phyloP scores from a whole-genome alignment of 2,888 invertebrate genomes.

The Baccha elongata region DNA sequence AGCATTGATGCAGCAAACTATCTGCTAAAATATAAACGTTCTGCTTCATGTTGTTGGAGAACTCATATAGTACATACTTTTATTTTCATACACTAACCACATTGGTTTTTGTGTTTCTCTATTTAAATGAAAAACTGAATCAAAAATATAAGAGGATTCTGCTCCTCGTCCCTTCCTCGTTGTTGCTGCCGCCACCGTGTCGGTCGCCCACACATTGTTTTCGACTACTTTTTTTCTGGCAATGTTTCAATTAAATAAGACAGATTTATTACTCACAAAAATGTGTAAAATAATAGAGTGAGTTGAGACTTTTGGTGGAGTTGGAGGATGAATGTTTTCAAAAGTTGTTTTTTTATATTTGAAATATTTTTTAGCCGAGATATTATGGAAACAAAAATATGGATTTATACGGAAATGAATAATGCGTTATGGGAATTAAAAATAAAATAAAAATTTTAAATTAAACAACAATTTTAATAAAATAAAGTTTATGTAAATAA shows the following conservation, averaged over 20 bases:
- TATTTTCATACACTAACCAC: conserved; percentile 14
- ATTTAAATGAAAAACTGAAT: background rate
- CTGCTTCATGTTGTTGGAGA: conserved; percentile 28
- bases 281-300: conserved; percentile 26
- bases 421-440: too few relatives aligned
- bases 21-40: conserved; percentile 56
- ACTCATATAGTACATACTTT: conserved; percentile 15
- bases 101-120: conserved; percentile 19
- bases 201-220: conserved; percentile 32
- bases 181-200: too few relatives aligned
- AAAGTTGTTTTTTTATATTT: too few relatives aligned
- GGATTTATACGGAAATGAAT: too few relatives aligned
- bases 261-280: conserved; percentile 53
- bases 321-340: background rate
- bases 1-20: conserved; percentile 61
- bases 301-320: background rate
- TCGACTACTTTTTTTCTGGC: conserved; percentile 47
- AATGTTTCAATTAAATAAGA: conserved; percentile 61
- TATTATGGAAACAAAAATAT: too few relatives aligned
- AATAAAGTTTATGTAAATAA: too few relatives aligned
- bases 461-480: too few relatives aligned
- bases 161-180: background rate
- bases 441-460: too few relatives aligned
- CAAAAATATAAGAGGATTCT: background rate
- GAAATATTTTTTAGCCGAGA: too few relatives aligned